Conservation (phyloP, 2,888 invertebrate species). For the Noctua pronuba region DNA sequence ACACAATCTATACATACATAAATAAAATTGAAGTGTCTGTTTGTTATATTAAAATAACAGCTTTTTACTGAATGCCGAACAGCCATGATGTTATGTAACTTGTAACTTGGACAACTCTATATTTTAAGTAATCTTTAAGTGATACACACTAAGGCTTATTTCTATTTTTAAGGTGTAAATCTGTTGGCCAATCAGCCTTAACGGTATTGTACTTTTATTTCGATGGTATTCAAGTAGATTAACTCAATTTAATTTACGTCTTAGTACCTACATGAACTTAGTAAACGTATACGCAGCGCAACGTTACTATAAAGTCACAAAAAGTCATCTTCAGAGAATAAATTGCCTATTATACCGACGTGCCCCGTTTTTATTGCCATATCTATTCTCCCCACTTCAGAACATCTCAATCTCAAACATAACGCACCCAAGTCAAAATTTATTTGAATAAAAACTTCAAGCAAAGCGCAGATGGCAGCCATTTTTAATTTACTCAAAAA, state of each 20-base stretch:
- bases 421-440: constrained; percentile 30
- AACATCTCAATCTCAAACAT: constrained; percentile 40
- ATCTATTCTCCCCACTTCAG: constrained; percentile 36
- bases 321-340: constrained; percentile 38
- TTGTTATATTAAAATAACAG: too few species aligned
- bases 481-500: constrained; percentile 11
- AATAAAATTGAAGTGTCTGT: too few species aligned
- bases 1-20: background rate
- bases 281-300: background rate
- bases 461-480: constrained; percentile 23
- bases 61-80: background rate
- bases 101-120: background rate
- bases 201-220: background rate
- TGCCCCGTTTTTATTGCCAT: constrained; percentile 43
- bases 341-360: constrained; percentile 46
- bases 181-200: background rate
- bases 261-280: background rate
- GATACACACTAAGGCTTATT: background rate
- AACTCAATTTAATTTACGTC: background rate
- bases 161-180: background rate
- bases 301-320: constrained; percentile 24
- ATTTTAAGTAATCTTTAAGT: background rate
- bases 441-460: constrained; percentile 20
- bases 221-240: background rate
- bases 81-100: background rate